These are phyloP conservation scores for Drosophila flavopinicola DNA, from an alignment of 2,888 invertebrate genomes.

Conservation along the genomic window DNA sequence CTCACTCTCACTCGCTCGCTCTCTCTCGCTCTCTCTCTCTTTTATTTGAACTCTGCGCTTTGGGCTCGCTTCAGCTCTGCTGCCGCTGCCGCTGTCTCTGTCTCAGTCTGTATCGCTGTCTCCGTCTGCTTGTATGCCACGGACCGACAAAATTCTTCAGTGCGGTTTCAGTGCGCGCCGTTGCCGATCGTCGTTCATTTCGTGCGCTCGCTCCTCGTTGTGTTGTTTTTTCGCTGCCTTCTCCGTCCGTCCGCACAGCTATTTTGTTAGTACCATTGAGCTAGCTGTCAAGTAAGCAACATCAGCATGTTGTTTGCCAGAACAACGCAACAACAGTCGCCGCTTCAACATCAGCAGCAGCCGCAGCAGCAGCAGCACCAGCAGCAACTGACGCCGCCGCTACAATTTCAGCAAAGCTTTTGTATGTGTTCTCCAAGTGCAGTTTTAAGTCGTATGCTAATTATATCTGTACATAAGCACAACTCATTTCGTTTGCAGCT, in stretches of 20 bases:
- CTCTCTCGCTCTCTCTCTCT: constrained; percentile 18
- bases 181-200: constrained; percentile 67
- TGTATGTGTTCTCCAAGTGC: constrained; percentile 63
- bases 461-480: background rate
- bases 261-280: constrained; percentile 56
- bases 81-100: constrained; percentile 23
- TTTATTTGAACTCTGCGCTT: constrained; percentile 35
- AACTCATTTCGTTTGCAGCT: too few relatives aligned
- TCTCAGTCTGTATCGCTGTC: constrained; percentile 35
- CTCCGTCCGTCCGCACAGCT: constrained; percentile 26
- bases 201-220: constrained; percentile 65
- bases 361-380: constrained; percentile 32
- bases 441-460: constrained; percentile 22
- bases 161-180: constrained; percentile 72
- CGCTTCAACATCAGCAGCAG: constrained; percentile 51
- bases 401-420: constrained; percentile 54
- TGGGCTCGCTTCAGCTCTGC: constrained; percentile 32
- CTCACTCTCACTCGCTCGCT: constrained; percentile 6
- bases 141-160: constrained; percentile 67
- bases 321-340: constrained; percentile 63
- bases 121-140: constrained; percentile 33
- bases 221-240: background rate
- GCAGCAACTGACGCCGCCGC: constrained; percentile 48
- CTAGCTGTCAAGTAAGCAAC: constrained; percentile 46
- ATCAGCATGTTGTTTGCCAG: constrained; percentile 73